Evolutionary conservation across 2,113 vertebrate species (phyloP).

Genomic region (Clinocottus analis): DNA sequence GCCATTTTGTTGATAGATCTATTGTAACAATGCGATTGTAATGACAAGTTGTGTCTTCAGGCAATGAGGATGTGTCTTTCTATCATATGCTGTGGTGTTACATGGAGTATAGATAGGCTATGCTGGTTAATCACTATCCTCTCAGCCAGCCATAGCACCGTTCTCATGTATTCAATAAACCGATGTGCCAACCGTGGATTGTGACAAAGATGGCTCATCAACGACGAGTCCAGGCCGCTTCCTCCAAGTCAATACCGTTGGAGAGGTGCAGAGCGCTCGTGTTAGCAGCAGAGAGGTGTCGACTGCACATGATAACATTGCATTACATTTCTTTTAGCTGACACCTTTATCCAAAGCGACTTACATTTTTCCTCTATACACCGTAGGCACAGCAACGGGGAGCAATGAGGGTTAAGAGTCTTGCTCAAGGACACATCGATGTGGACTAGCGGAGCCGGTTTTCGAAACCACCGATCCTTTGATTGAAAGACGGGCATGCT

Average conservation of each 20-base stretch:
- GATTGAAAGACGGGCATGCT: too few relatives aligned
- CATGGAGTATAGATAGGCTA: neutral
- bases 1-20: conserved; percentile 35
- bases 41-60: neutral
- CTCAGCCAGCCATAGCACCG: neutral
- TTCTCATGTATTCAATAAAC: conserved; percentile 12
- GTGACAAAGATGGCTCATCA: conserved; percentile 10
- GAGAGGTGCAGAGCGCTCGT: neutral
- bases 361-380: too few relatives aligned
- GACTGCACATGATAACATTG: neutral
- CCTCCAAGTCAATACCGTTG: neutral
- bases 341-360: too few relatives aligned
- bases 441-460: too few relatives aligned
- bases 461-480: too few relatives aligned
- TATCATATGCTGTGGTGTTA: neutral
- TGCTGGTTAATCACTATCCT: neutral
- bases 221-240: neutral
- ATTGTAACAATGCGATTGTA: neutral
- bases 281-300: neutral
- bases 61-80: conserved; percentile 2
- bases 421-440: too few relatives aligned
- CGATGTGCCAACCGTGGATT: conserved; percentile 11
- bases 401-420: too few relatives aligned
- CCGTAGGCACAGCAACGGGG: too few relatives aligned
- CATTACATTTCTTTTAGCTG: too few relatives aligned